These are phyloP conservation scores for Furcula furcula DNA, from an alignment of 2,888 invertebrate genomes.

Conservation along the genomic window DNA sequence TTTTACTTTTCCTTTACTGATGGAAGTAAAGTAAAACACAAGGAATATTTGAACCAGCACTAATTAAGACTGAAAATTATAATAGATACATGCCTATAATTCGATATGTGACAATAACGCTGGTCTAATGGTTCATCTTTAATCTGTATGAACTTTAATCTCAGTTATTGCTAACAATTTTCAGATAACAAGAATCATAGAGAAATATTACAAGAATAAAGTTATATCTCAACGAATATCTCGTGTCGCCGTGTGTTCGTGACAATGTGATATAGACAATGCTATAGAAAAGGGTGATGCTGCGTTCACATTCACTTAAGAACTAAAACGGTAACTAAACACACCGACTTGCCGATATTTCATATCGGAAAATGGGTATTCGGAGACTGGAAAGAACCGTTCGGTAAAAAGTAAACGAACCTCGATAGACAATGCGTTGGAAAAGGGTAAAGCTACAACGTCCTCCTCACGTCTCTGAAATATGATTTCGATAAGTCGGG, in stretches of 20 bases:
- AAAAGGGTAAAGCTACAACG: conserved; percentile 71
- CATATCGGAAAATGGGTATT: conserved; percentile 9
- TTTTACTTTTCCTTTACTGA: too few relatives aligned
- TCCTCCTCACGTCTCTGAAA: conserved; percentile 76
- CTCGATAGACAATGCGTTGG: conserved; percentile 63
- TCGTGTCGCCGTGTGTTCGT: conserved; percentile 74
- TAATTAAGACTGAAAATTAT: too few relatives aligned
- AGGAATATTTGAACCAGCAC: too few relatives aligned
- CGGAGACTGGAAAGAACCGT: conserved; percentile 16
- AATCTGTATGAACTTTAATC: neutral
- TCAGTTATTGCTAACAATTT: neutral
- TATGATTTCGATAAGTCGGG: conserved; percentile 79
- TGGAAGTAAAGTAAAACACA: too few relatives aligned
- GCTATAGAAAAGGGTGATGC: conserved; percentile 72
- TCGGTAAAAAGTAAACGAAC: conserved; percentile 43
- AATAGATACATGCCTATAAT: too few relatives aligned
- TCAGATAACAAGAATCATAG: conserved; percentile 41
- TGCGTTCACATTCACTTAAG: conserved; percentile 44
- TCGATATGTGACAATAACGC: too few relatives aligned
- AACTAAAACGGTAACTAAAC: conserved; percentile 5
- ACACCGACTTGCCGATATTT: conserved; percentile 22
- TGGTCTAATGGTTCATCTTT: too few relatives aligned
- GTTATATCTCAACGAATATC: conserved; percentile 73
- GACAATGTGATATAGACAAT: conserved; percentile 80
- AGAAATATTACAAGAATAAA: conserved; percentile 71